Conservation (phyloP, 2,113 vertebrate species). For the Mesembrinibis cayennensis region DNA sequence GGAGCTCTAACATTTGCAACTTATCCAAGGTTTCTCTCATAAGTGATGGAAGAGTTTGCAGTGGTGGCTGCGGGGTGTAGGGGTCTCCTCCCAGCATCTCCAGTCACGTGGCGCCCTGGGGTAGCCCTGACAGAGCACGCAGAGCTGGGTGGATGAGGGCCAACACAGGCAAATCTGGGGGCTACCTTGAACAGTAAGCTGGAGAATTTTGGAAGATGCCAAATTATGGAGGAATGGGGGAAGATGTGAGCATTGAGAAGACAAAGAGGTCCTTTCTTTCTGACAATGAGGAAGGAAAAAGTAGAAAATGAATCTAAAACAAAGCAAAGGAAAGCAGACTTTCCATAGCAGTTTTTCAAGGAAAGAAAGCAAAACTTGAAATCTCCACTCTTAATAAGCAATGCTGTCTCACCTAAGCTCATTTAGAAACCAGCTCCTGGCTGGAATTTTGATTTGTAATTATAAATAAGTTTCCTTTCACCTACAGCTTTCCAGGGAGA, state of each 20-base stretch:
- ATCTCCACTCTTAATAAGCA: neutral
- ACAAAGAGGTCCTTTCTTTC: neutral
- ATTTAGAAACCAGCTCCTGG: neutral
- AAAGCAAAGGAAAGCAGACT: neutral
- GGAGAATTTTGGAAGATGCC: neutral
- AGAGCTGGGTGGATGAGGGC: neutral
- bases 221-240: neutral
- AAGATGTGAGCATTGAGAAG: neutral
- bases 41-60: neutral
- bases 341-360: neutral
- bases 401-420: neutral
- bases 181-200: neutral
- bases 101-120: accelerated
- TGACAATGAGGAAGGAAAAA: neutral
- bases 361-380: neutral
- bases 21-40: neutral
- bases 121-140: neutral
- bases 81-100: neutral
- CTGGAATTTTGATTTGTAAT: neutral
- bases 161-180: neutral
- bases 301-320: neutral
- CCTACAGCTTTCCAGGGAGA: neutral
- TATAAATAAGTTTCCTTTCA: neutral
- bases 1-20: neutral
- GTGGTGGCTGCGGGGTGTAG: neutral